Evolutionary conservation across 2,113 vertebrate species (phyloP).

Genomic region (Hemiscyllium ocellatum): DNA sequence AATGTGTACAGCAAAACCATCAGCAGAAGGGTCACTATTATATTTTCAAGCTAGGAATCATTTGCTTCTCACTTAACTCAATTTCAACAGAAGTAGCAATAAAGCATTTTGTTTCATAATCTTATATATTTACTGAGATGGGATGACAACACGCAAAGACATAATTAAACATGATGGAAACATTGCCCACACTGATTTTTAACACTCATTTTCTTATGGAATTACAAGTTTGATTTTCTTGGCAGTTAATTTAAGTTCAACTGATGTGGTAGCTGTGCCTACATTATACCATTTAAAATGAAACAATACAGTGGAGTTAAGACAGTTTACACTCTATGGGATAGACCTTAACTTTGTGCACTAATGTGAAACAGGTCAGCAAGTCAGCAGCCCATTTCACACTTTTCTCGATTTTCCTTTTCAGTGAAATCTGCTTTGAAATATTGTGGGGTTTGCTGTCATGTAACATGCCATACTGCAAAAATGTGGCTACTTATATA

Average conservation of each 20-base stretch:
- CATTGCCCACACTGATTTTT: neutral
- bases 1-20: neutral
- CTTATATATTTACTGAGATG: neutral
- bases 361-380: neutral
- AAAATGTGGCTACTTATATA: neutral
- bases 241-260: neutral
- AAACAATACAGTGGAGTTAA: neutral
- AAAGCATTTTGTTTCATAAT: neutral
- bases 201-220: neutral
- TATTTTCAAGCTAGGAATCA: neutral
- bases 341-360: neutral
- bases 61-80: neutral
- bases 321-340: neutral
- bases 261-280: neutral
- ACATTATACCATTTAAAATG: neutral
- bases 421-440: neutral
- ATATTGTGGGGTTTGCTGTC: neutral
- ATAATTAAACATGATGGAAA: neutral
- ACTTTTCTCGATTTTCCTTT: neutral
- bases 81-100: neutral
- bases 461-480: too few relatives aligned
- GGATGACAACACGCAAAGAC: neutral
- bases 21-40: neutral
- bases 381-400: neutral
- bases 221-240: neutral